phyloP scores from a whole-genome alignment of 2,888 invertebrate species.

The Acrocyrtus sp. region DNA sequence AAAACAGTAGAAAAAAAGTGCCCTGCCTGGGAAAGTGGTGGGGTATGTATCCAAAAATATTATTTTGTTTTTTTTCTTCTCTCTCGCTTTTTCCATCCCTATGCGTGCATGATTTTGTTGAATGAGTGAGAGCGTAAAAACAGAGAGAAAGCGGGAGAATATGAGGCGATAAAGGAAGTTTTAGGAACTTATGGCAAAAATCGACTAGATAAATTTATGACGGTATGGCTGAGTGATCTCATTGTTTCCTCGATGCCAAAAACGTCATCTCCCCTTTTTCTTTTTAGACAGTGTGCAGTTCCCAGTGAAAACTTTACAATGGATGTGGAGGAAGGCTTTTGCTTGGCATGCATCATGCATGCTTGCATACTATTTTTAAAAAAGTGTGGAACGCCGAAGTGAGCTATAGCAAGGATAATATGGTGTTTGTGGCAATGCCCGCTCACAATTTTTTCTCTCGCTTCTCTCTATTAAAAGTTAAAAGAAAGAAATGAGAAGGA shows the following conservation, averaged over 20 bases:
- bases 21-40: too few species aligned
- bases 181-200: slow-evolving; percentile 63
- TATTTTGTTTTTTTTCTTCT: background rate
- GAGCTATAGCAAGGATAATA: background rate
- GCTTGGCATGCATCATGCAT: slow-evolving; percentile 51
- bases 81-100: slow-evolving; percentile 10
- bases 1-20: too few species aligned
- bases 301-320: slow-evolving; percentile 47
- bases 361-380: slow-evolving; percentile 30
- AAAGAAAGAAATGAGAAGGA: slow-evolving; percentile 35
- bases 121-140: slow-evolving; percentile 22
- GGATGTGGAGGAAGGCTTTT: too few species aligned
- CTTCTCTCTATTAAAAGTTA: slow-evolving; percentile 36
- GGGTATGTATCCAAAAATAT: too few species aligned
- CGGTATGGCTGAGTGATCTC: slow-evolving; percentile 62
- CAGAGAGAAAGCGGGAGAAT: slow-evolving; percentile 12
- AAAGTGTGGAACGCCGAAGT: background rate
- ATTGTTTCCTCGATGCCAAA: slow-evolving; percentile 63
- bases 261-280: slow-evolving; percentile 59
- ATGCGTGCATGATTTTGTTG: slow-evolving; percentile 17
- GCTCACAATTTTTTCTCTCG: too few species aligned
- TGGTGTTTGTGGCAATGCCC: slow-evolving; percentile 8
- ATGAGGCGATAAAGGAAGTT: slow-evolving; percentile 44
- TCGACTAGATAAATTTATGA: slow-evolving; percentile 64
- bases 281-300: slow-evolving; percentile 34